A percentile compares a stretch with the other conserved stretches of the same genome.
These are phyloP conservation scores for Narcine bancroftii DNA, from an alignment of 2,113 vertebrate species.

Conservation along the genomic window DNA sequence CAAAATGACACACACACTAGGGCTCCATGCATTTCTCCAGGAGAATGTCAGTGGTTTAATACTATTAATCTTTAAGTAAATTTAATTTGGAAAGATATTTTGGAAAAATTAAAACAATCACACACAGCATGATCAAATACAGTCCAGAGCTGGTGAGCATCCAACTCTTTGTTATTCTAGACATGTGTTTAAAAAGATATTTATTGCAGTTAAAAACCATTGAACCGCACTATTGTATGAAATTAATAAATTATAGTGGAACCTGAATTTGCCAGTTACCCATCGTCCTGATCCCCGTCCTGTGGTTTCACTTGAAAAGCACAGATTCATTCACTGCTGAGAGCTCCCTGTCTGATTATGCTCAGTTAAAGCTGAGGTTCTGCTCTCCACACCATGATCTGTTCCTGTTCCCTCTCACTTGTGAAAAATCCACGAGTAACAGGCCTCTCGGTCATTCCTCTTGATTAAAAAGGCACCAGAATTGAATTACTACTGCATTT, in stretches of 20 bases:
- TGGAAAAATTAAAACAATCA: not conserved
- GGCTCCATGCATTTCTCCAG: not conserved
- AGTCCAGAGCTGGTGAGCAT: not conserved
- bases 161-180: not conserved
- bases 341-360: not conserved
- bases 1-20: not conserved
- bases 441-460: not conserved
- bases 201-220: not conserved
- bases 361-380: not conserved
- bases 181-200: not conserved
- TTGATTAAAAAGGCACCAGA: not conserved
- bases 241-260: slow-evolving; percentile 17
- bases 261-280: not conserved
- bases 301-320: not conserved
- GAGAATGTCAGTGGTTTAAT: not conserved
- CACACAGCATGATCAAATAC: not conserved
- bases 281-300: not conserved
- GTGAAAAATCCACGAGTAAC: not conserved
- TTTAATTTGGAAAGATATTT: not conserved
- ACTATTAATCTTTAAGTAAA: not conserved
- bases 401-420: not conserved
- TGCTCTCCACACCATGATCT: not conserved
- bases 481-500: not conserved
- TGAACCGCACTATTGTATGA: not conserved
- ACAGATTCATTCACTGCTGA: not conserved